A percentile compares a stretch with the other conserved stretches of the same genome.
These are phyloP conservation scores for Colossoma macropomum DNA, from an alignment of 2,113 vertebrate species.

Conservation along the genomic window DNA sequence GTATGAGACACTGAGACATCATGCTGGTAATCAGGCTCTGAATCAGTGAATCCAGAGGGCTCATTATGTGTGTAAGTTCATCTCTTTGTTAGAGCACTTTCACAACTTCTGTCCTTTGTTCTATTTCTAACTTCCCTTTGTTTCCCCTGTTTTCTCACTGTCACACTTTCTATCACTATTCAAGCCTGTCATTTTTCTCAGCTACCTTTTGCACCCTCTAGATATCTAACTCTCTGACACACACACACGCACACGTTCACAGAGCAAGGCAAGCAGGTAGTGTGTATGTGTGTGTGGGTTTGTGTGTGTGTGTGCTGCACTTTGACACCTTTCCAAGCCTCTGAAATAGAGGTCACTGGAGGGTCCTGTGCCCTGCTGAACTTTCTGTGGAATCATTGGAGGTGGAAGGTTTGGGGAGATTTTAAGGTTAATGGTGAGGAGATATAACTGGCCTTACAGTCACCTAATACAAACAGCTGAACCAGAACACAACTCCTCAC, in stretches of 20 bases:
- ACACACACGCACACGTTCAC: constrained; percentile 38
- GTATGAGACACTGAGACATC: not conserved
- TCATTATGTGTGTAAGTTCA: not conserved
- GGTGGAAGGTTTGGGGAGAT: constrained; percentile 6
- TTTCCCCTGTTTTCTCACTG: constrained; percentile 11
- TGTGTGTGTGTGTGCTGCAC: constrained; percentile 34
- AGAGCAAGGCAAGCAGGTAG: constrained; percentile 42
- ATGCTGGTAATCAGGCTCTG: not conserved
- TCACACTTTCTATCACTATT: constrained; percentile 42
- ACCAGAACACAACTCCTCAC: not conserved
- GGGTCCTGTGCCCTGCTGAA: constrained; percentile 30
- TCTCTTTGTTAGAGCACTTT: not conserved
- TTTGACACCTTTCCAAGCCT: constrained; percentile 17
- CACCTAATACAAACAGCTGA: not conserved
- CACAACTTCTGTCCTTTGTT: constrained; percentile 13
- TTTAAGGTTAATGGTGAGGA: constrained; percentile 14
- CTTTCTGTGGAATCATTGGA: not conserved
- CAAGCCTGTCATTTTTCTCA: constrained; percentile 17
- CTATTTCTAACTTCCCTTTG: constrained; percentile 13
- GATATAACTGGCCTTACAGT: constrained; percentile 15
- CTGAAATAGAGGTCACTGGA: constrained; percentile 40
- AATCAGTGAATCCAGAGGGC: not conserved
- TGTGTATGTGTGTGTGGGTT: constrained; percentile 51
- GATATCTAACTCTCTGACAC: constrained; percentile 10
- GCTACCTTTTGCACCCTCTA: constrained; percentile 14